Evolutionary conservation across 2,888 invertebrate species (phyloP), one percentile per base, ranked within the genome.

Genomic region (Caenorhabditis auriculariae): DNA sequence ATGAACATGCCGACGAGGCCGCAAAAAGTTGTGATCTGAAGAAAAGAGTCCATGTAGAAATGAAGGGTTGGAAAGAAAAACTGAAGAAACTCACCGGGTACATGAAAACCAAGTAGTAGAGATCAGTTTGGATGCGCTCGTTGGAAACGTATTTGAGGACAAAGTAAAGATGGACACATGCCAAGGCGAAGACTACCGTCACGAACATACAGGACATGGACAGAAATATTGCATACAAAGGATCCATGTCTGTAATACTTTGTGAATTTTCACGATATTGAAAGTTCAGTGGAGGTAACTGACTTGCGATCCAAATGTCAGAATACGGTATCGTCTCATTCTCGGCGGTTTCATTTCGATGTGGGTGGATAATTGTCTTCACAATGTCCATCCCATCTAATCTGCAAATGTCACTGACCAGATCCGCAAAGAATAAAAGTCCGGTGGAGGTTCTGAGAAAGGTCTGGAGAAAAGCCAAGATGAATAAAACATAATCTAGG

Each of bases 91-190:
- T 66, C 27, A 77, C 78, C 42, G 79, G 78, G 55, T 62, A 71
- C 75, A 79, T 75, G 43, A 77, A 74, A 5, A 79, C 71, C 27
- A 79, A 51, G 44, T 75, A 75, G 57, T 79, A 79, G 41, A 79
- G 55, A 56, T 79, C 79, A 12, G 72, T 71, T 26, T 75, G 76
- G 28, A 79, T 77, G 35, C 72, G 58, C 35, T 77, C 76, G 43
- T 77, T 76, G 9, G 75, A 75, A 26, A 79, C 69, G 55, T 75
- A 79, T 50, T 68, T 70, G 29, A 76, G 55, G 3, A 78, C 79
- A 51, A 72, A 76, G 45, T 72, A 72, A 6, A 76, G 60, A 46
- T 79, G 79, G 17, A 80, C 52, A 19, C 60, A 46, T 3, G 72
- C 68, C 15, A 78, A 60, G 9, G 67, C 49, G n/a, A 78, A 54